Evolutionary conservation across 64 coral and sea anemone genomes (phyloP).

Genomic region (Catalaphyllia jardinei): DNA sequence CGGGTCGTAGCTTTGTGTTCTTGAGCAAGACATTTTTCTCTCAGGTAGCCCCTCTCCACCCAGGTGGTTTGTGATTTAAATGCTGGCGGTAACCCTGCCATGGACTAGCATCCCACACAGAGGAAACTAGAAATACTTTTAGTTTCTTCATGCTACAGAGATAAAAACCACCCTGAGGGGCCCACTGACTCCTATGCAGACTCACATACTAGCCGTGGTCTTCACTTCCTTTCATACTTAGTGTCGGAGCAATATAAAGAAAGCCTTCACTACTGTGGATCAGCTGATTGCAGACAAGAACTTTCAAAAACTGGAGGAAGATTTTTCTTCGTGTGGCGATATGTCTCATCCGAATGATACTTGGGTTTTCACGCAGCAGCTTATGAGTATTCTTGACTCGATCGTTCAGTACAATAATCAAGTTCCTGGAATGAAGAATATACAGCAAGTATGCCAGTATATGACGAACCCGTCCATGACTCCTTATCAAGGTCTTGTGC

Average conservation of each 20-base stretch:
- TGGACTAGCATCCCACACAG: too few species aligned
- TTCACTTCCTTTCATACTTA: not conserved
- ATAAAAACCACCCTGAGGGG: not conserved
- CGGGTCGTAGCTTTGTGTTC: not conserved
- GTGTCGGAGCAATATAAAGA: constrained; percentile 69
- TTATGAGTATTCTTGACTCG: constrained; percentile 46
- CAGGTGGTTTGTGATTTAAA: too few species aligned
- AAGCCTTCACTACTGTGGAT: constrained; percentile 69
- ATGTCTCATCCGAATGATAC: constrained; percentile 70
- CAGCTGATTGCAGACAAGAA: constrained; percentile 46
- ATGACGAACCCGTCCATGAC: constrained; percentile 40
- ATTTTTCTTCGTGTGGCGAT: constrained; percentile 68
- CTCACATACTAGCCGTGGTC: not conserved
- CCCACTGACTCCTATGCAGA: not conserved
- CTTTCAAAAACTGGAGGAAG: constrained; percentile 46
- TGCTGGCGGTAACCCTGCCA: too few species aligned
- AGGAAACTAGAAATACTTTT: too few species aligned
- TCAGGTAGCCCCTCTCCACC: too few species aligned
- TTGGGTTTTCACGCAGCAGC: constrained; percentile 53
- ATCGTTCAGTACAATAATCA: constrained; percentile 84
- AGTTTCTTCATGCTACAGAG: too few species aligned
- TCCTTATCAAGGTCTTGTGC: constrained; percentile 64
- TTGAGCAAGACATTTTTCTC: not conserved
- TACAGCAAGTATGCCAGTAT: constrained; percentile 44
- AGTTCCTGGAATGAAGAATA: not conserved